Evolutionary conservation across 2,113 vertebrate species (phyloP), one percentile per base, ranked within the genome.

Genomic region (Cervus canadensis): DNA sequence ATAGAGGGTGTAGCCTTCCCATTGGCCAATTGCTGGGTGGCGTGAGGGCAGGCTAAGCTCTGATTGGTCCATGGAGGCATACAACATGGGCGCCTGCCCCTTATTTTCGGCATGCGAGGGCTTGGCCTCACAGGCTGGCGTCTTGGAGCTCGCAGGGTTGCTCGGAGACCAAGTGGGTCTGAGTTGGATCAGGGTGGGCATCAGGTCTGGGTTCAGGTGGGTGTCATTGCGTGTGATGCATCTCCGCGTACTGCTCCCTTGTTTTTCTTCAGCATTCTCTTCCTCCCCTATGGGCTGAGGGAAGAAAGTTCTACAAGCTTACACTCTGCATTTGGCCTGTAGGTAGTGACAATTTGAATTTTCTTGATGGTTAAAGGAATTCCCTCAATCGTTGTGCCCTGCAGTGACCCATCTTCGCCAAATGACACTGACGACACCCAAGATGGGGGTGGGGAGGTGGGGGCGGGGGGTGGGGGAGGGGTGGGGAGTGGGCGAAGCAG

Each of bases 11-110:
- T 40, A 0, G 6, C 17, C 5, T 59, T 87, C 85, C n/a, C n/a
- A 98, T 95, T 97, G 97, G 97, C 9, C 1, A 16, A 9, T 36
- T 15, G 1, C 23, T 1, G 1, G 26, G 33, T 16, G 84, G 71
- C 17, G 10, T 33, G 36, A 64, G 16, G 30, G 15, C 6, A 15
- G 7, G 30, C 33, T 79, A 45, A 7, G 2, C 13, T 74, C 64
- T 91, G 67, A 96, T 94, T 96, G 96, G 94, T 0, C 40, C 3
- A 9, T 17, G 4, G 13, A 71, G 12, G 43, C 0, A 3, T 23
- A 28, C 54, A 10, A 0, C n/a, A 12, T 0, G 1, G 1, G 2
- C 0, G 0, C 74, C 48, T 13, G 54, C 12, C 10, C 28, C 15
- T 88, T 40, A 60, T 89, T 33, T 54, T 9, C 1, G 1, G 1